Evolutionary conservation across 2,113 vertebrate species (phyloP).

Genomic region (Crotalus viridis): DNA sequence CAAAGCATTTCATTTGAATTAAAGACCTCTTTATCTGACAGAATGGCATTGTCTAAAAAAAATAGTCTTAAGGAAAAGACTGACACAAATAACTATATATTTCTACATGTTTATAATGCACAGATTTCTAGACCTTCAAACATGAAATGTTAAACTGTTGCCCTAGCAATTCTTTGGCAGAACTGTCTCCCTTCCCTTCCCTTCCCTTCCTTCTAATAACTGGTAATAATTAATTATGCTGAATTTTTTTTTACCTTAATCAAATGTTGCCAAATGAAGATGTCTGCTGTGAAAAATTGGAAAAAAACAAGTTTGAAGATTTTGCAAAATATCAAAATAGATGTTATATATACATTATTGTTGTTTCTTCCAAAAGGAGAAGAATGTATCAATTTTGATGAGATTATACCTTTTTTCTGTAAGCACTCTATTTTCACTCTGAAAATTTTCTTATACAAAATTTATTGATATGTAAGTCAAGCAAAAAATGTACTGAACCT

Average conservation of each 20-base stretch:
- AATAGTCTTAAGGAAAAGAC: neutral
- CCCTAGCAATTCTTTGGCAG: neutral
- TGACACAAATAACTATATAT: neutral
- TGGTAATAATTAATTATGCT: neutral
- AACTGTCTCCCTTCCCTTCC: neutral
- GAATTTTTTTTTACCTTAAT: neutral
- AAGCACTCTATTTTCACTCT: neutral
- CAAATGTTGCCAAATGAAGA: neutral
- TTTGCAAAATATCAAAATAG: neutral
- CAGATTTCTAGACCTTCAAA: neutral
- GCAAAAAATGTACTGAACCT: neutral
- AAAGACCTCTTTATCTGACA: neutral
- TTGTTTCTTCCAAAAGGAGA: neutral
- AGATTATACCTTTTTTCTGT: neutral
- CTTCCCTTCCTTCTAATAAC: neutral
- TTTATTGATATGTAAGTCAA: neutral
- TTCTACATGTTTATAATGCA: neutral
- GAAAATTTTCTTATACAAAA: neutral
- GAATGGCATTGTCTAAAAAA: neutral
- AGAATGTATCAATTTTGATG: neutral
- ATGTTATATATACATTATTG: neutral
- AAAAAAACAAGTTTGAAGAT: neutral
- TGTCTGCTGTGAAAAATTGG: neutral
- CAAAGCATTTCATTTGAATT: neutral
- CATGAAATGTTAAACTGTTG: neutral